Evolutionary conservation across 2,113 vertebrate species (phyloP).

Genomic region (Phaetusa simplex): DNA sequence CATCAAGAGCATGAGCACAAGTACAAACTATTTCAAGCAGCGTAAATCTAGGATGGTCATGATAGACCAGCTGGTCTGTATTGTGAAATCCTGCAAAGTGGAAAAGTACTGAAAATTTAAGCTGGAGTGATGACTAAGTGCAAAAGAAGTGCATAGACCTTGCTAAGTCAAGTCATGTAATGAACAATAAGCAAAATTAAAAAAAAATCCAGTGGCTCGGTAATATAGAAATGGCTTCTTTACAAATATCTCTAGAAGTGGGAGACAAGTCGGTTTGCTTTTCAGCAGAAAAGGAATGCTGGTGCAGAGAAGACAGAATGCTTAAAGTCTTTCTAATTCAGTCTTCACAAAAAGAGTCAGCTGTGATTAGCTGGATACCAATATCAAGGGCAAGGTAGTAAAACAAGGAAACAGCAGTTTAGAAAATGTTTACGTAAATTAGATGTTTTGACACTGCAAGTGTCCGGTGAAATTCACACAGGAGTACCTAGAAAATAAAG

Average conservation of each 20-base stretch:
- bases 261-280: accelerated
- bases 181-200: not conserved
- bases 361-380: not conserved
- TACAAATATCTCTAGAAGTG: not conserved
- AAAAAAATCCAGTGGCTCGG: not conserved
- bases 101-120: not conserved
- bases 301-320: not conserved
- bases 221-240: not conserved
- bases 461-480: not conserved
- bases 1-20: not conserved
- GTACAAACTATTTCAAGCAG: not conserved
- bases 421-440: not conserved
- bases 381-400: not conserved
- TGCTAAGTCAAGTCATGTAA: not conserved
- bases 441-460: not conserved
- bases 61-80: not conserved
- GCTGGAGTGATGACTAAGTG: not conserved
- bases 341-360: not conserved
- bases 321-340: not conserved
- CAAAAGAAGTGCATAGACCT: not conserved
- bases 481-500: not conserved
- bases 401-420: not conserved
- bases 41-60: not conserved
- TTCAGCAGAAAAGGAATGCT: not conserved
- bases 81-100: not conserved